Evolutionary conservation across 53 echinoderm and acorn worm species (phyloP).

Genomic region (Luidia sarsii): DNA sequence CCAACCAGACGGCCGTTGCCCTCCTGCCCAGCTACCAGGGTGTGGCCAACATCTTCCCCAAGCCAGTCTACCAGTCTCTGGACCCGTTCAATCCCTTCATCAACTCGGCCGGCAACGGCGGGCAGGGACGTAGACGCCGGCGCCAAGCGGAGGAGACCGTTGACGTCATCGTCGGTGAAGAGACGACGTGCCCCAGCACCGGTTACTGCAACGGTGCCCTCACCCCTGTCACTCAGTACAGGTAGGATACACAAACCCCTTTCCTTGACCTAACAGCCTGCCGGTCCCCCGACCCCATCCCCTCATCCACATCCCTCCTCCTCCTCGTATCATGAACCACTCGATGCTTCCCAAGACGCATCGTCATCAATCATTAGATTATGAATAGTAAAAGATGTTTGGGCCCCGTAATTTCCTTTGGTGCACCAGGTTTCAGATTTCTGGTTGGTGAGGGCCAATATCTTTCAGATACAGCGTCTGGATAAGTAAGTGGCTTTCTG

Average conservation of each 20-base stretch:
- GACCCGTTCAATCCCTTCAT: slow-evolving; percentile 16
- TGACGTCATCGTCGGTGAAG: slow-evolving; percentile 1
- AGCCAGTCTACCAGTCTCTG: slow-evolving; percentile 43
- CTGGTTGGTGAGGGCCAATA: too few relatives aligned
- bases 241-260: slow-evolving; percentile 37
- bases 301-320: too few relatives aligned
- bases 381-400: too few relatives aligned
- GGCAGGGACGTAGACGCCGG: slow-evolving; percentile 10
- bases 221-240: slow-evolving; percentile 54
- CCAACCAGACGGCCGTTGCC: slow-evolving; percentile 18
- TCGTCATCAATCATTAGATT: neutral
- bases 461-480: too few relatives aligned
- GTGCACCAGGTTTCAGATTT: too few relatives aligned
- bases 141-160: neutral
- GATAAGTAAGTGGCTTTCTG: too few relatives aligned
- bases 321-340: too few relatives aligned
- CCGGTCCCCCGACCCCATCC: too few relatives aligned
- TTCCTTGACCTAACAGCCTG: too few relatives aligned
- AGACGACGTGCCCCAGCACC: neutral
- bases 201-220: slow-evolving; percentile 74
- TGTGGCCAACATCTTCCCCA: neutral
- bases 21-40: slow-evolving; percentile 38
- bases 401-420: too few relatives aligned
- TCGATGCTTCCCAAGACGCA: neutral
- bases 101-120: neutral